Conservation (phyloP, 2,113 vertebrate species). For the Pedionomus torquatus region DNA sequence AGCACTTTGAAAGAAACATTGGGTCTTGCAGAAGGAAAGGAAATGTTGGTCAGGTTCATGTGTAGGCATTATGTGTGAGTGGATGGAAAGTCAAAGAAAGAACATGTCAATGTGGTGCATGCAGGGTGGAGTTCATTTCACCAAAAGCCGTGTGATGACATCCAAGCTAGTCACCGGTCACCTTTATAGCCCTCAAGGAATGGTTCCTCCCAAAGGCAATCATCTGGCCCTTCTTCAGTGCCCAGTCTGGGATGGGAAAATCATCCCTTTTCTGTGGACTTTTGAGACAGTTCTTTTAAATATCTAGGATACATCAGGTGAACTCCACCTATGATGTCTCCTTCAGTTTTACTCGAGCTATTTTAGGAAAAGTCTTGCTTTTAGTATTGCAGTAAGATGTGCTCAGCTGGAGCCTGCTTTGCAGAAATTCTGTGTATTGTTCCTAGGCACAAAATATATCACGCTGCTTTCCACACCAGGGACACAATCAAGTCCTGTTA, state of each 20-base stretch:
- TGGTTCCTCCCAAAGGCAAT: neutral
- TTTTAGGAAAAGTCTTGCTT: neutral
- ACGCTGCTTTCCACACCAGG: neutral
- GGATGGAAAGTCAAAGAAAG: neutral
- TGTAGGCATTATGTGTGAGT: accelerated
- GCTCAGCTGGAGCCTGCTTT: neutral
- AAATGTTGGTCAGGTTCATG: neutral
- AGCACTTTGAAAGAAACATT: neutral
- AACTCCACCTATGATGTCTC: neutral
- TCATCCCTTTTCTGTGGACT: neutral
- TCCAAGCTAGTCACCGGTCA: neutral
- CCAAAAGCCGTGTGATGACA: neutral
- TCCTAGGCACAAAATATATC: neutral
- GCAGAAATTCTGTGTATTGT: neutral
- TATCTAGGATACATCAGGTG: neutral
- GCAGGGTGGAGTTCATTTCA: neutral
- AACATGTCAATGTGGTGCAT: accelerated
- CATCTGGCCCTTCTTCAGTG: neutral
- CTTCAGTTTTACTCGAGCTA: neutral
- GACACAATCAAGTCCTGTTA: neutral
- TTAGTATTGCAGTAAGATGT: neutral
- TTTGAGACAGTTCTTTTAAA: neutral
- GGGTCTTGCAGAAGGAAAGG: neutral
- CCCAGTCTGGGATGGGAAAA: neutral
- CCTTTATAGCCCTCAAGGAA: neutral